Conservation (phyloP, 2,113 vertebrate genomes). For the Gorilla gorilla region DNA sequence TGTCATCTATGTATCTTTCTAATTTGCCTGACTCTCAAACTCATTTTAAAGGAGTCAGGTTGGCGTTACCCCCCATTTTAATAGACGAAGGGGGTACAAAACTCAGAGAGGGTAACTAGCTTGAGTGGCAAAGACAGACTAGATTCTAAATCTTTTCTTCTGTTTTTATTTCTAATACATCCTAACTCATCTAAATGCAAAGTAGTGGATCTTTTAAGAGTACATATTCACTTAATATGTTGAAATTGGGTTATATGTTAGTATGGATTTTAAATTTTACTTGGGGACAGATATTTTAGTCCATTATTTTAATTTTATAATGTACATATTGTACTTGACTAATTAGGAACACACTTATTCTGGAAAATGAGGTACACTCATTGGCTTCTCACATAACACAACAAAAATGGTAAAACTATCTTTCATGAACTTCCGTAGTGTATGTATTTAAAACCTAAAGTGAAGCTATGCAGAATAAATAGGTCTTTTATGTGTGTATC, state of each 20-base stretch:
- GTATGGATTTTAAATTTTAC: not conserved
- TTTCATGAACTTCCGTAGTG: not conserved
- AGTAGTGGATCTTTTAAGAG: not conserved
- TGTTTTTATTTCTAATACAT: constrained; percentile 35
- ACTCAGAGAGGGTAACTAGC: not conserved
- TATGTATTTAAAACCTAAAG: constrained; percentile 33
- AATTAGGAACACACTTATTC: not conserved
- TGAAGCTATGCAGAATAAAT: not conserved
- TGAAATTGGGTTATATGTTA: constrained; percentile 22
- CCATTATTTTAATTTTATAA: constrained; percentile 8
- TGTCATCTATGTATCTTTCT: not conserved
- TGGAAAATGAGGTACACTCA: not conserved
- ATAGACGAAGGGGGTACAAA: not conserved
- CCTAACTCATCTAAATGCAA: not conserved
- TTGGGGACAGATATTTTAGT: not conserved
- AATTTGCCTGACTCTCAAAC: not conserved
- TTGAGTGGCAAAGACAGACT: not conserved
- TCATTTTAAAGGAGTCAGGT: not conserved
- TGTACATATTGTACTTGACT: not conserved
- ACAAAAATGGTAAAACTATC: not conserved
- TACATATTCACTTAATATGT: constrained; percentile 33
- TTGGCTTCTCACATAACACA: not conserved
- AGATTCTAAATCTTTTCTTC: not conserved
- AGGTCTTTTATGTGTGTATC: not conserved
- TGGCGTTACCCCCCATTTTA: not conserved